These are phyloP conservation scores for Misgurnus mizolepis DNA, from an alignment of 2,113 vertebrate species.

Conservation along the genomic window DNA sequence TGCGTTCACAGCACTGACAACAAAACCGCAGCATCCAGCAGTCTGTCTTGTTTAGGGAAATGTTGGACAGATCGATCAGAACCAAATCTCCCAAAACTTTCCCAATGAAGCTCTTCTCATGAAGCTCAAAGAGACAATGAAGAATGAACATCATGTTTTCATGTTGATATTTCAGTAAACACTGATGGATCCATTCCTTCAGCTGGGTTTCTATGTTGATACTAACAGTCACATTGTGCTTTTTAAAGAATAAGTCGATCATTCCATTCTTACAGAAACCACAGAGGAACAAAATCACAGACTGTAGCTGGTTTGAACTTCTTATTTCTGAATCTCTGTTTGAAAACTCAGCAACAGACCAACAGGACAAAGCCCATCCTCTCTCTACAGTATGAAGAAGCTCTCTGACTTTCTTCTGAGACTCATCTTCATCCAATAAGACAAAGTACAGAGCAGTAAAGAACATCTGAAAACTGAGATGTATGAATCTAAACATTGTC, in stretches of 20 bases:
- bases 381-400: too few relatives aligned
- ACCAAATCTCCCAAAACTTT: background rate
- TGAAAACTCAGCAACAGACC: too few relatives aligned
- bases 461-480: conserved; percentile 60
- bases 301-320: background rate
- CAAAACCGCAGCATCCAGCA: background rate
- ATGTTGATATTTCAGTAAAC: background rate
- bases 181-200: conserved; percentile 29
- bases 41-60: too few relatives aligned
- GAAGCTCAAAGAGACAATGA: conserved; percentile 38
- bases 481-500: conserved; percentile 50
- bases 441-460: conserved; percentile 53
- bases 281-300: conserved; percentile 28
- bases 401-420: too few relatives aligned
- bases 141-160: conserved; percentile 16
- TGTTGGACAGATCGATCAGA: too few relatives aligned
- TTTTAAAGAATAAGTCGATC: background rate
- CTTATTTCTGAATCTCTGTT: too few relatives aligned
- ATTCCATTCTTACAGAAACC: conserved; percentile 6
- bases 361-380: too few relatives aligned
- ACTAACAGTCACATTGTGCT: background rate
- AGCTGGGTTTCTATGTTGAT: background rate
- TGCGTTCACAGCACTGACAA: background rate
- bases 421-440: too few relatives aligned
- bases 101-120: background rate